Conservation (phyloP, 2,888 invertebrate genomes). For the Machimus rusticus region DNA sequence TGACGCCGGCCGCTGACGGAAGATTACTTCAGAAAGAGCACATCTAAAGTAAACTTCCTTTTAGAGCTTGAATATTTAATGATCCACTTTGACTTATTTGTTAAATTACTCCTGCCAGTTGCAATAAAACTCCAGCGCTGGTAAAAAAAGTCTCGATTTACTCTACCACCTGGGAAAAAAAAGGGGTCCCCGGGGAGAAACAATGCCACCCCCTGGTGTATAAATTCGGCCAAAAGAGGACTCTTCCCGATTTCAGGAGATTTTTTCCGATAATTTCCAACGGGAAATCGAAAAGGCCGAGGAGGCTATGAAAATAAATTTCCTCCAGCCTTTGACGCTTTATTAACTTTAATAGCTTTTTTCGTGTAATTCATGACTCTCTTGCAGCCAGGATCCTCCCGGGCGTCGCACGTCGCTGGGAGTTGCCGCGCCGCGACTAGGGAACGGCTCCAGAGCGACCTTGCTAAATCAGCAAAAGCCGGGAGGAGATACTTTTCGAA, state of each 20-base stretch:
- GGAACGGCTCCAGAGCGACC: not conserved
- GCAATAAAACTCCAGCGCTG: not conserved
- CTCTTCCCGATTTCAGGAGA: not conserved
- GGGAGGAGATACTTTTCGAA: not conserved
- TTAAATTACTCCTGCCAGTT: not conserved
- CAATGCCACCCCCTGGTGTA: not conserved
- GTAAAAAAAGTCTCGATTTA: not conserved
- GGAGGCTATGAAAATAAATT: conserved; percentile 22
- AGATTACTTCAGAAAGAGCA: not conserved
- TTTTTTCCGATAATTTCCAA: not conserved
- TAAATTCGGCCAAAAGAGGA: not conserved
- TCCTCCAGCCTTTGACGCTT: conserved; percentile 27
- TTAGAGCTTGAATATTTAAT: not conserved
- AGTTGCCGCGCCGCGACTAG: not conserved
- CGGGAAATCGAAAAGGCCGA: not conserved
- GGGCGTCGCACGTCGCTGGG: not conserved
- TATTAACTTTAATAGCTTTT: conserved; percentile 29
- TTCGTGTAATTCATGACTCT: not conserved
- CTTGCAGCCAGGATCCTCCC: not conserved
- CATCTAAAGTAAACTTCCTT: not conserved
- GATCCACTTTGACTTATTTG: not conserved
- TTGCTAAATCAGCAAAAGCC: not conserved
- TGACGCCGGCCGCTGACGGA: not conserved
- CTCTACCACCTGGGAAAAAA: not conserved
- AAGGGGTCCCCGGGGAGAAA: not conserved